Base-by-base conservation (phyloP, 1,140 invertebrate species). In the Teleopsis dalmanni region DNA sequence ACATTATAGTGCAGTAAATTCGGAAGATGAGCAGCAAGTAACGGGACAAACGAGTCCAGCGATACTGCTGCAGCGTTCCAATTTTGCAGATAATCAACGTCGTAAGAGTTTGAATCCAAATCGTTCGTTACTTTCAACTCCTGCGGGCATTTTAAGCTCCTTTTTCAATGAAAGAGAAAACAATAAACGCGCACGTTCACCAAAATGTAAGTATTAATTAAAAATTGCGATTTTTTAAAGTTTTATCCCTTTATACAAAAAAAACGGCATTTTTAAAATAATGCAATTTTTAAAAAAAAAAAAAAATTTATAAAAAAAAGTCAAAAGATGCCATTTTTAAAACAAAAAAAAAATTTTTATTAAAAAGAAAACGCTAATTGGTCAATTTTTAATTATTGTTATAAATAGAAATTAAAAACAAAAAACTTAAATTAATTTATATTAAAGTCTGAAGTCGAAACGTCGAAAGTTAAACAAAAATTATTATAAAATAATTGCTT, bases 91-190 rank as follows among this genome's bases (percentile, higher is more conserved):
- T 48, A 42, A 45, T 18, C 57, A 62, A 43, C 53, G 57, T 9
- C 59, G 57, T n/a, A 70, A 68, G 40, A 70, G 66, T 47, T 56
- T 67, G 6, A 63, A 68, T 45, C 52, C 64, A 19, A 65, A 59
- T 55, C 58, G 62, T 10, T 58, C 57, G 13, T 58, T 70, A 54
- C n/a, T n/a, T n/a, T n/a, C n/a, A n/a, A 59, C 60, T 31, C 53
- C 58, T 27, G 56, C 62, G 35, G 52, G 57, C 33, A 56, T 70
- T 27, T 37, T 70, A 38, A 58, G 58, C 46, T 62, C 57, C 37
- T 66, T 70, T 52, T 70, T 70, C 41, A 58, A 57, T n/a, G 58
- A 70, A 43, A 57, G 57, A 2, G 43, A 47, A 21, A 42, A 47
- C 1, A 56, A 58, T 22, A 54, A 47, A 25, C 57, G 56, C 42